Conservation (phyloP, 1,140 invertebrate genomes). For the Bicyclus anynana region DNA sequence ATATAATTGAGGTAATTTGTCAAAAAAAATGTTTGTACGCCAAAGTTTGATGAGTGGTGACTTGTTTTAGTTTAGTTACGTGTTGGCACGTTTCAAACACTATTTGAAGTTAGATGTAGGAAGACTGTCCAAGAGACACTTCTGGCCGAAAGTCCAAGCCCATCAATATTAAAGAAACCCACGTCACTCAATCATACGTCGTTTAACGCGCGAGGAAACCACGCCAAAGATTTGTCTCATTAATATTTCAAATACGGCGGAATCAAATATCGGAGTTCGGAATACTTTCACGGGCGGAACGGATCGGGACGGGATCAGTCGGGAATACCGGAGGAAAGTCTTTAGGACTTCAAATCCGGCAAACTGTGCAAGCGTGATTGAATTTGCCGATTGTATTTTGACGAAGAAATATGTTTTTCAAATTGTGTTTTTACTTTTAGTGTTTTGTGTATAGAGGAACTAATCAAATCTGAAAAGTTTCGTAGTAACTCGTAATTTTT, state of each 20-base stretch:
- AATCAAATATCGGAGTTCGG: conserved; percentile 46
- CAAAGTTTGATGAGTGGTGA: too few species aligned
- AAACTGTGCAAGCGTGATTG: not conserved
- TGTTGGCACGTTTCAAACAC: too few species aligned
- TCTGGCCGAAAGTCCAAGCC: not conserved
- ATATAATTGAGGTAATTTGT: too few species aligned
- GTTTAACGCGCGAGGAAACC: not conserved
- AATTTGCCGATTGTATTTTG: not conserved
- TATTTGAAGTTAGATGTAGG: too few species aligned
- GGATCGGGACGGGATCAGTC: conserved; percentile 5
- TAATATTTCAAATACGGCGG: conserved; percentile 44
- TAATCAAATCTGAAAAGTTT: too few species aligned
- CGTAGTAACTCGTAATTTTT: too few species aligned
- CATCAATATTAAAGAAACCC: conserved; percentile 2
- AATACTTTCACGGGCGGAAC: conserved; percentile 53
- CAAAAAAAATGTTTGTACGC: too few species aligned
- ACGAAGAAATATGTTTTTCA: too few species aligned
- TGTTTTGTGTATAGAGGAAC: too few species aligned
- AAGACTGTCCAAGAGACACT: not conserved
- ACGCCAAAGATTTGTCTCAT: conserved; percentile 50
- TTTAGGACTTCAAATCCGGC: not conserved
- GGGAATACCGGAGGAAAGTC: too few species aligned
- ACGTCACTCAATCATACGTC: not conserved
- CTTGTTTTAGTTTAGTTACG: too few species aligned
- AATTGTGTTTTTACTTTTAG: too few species aligned